Evolutionary conservation across 1,140 invertebrate species (phyloP).

Genomic region (Ladona fulva): DNA sequence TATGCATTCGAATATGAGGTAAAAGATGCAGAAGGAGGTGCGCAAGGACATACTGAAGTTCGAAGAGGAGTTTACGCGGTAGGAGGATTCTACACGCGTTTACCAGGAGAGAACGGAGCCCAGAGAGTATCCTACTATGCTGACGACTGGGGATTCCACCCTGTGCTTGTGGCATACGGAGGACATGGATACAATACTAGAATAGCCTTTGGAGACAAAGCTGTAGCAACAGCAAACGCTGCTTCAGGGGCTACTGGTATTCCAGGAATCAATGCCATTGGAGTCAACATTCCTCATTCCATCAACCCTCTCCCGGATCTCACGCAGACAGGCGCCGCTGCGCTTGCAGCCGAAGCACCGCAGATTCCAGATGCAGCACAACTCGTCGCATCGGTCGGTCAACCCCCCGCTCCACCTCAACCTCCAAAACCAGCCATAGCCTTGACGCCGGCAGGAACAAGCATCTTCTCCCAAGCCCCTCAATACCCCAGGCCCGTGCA

Average conservation of each 20-base stretch:
- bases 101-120: constrained; percentile 19
- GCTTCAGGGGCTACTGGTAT: background rate
- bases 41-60: constrained; percentile 46
- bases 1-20: constrained; percentile 44
- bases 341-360: background rate
- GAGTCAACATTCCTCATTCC: background rate
- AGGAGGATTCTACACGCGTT: constrained; percentile 39
- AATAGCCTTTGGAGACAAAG: constrained; percentile 45
- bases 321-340: background rate
- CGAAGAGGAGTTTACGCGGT: constrained; percentile 42
- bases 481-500: too few relatives aligned
- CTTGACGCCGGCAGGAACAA: background rate
- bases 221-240: constrained; percentile 34
- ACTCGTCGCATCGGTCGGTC: background rate
- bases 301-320: background rate
- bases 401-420: background rate
- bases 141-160: constrained; percentile 53
- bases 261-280: background rate
- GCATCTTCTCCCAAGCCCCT: background rate
- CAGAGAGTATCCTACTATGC: constrained; percentile 49
- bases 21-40: constrained; percentile 33
- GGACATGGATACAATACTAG: constrained; percentile 33
- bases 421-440: background rate
- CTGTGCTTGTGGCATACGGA: constrained; percentile 43
- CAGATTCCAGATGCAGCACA: background rate